These are phyloP conservation scores for Drosophila navojoa DNA, from an alignment of 1,140 invertebrate species.

Conservation along the genomic window DNA sequence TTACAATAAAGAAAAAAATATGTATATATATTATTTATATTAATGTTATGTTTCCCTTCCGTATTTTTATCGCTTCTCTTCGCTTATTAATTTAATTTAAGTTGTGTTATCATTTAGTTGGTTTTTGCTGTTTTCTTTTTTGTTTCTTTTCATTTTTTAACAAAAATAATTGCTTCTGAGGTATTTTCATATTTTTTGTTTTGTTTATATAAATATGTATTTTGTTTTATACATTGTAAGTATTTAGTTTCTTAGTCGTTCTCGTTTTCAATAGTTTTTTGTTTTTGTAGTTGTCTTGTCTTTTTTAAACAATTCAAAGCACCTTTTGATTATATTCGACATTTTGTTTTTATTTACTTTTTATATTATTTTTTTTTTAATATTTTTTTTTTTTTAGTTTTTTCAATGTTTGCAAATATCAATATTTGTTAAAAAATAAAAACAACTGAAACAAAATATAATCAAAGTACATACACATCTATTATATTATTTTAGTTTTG, in stretches of 20 bases:
- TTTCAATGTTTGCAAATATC: slow-evolving; percentile 42
- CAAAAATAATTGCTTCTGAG: slow-evolving; percentile 83
- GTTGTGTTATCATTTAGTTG: slow-evolving; percentile 51
- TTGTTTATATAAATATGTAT: slow-evolving; percentile 78
- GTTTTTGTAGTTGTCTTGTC: slow-evolving; percentile 74
- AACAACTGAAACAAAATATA: slow-evolving; percentile 65
- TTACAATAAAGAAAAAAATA: slow-evolving; percentile 62
- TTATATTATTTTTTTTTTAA: slow-evolving; percentile 15
- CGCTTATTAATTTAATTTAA: slow-evolving; percentile 57
- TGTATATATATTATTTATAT: slow-evolving; percentile 32
- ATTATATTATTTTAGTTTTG: slow-evolving; percentile 20
- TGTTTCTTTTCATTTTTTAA: slow-evolving; percentile 66
- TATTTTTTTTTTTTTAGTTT: slow-evolving; percentile 21
- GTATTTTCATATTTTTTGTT: slow-evolving; percentile 69
- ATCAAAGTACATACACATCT: slow-evolving; percentile 57
- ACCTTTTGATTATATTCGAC: slow-evolving; percentile 83
- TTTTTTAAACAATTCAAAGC: slow-evolving; percentile 83
- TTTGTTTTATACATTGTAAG: slow-evolving; percentile 69
- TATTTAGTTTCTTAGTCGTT: slow-evolving; percentile 71
- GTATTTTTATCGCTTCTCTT: slow-evolving; percentile 22
- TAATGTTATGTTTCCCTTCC: slow-evolving; percentile 38
- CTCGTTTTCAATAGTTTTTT: slow-evolving; percentile 65
- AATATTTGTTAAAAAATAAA: slow-evolving; percentile 41
- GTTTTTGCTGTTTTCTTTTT: slow-evolving; percentile 51
- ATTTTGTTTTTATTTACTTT: slow-evolving; percentile 59